Evolutionary conservation across 1,140 invertebrate species (phyloP), one percentile per base, ranked within the genome.

Genomic region (Philaenus spumarius): DNA sequence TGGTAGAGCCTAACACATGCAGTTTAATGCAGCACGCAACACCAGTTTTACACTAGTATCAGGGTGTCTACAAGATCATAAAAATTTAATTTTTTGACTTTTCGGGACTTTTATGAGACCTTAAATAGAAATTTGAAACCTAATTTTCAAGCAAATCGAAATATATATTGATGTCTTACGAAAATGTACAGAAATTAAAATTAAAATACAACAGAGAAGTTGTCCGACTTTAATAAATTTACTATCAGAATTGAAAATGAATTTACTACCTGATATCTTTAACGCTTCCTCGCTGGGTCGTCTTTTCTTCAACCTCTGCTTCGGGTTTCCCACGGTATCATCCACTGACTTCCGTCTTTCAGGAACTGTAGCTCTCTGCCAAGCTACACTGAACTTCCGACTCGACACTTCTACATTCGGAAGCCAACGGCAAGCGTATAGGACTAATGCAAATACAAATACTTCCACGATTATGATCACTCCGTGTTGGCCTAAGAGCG

Each of bases 241-340:
- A n/a, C n/a, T n/a, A n/a, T n/a, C n/a, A n/a, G n/a, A n/a, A n/a
- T 4, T 30, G 26, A 30, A 23, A 53, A 5, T 35, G 1, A 60
- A 55, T 19, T 26, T 77, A 47, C n/a, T n/a, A n/a, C 81, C 79
- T 14, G 73, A 76, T 60, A 89, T 87, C 24, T 79, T 80, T 61
- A 88, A 78, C 0, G 86, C 86, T 63, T 90, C 87, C 67, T 90
- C 87, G 66, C 87, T 90, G 0, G 87, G 87, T 48, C 87, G 70
- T 22, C 86, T 73, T 50, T 81, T 80, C 63, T 82, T 72, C 43
- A 26, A 43, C 48, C 23, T 22, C 46, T 43, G 23, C 52, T 34
- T 55, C 45, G 43, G 34, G 56, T 20, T 40, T 30, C 26, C 26
- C 26, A 9, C 26, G 9, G 26, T 30, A 30, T 30, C 43, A 26